Evolutionary conservation across 2,797 vertebrate species (phyloP), one percentile per base, ranked within the genome.

Genomic region (Macroramphosus scolopax): DNA sequence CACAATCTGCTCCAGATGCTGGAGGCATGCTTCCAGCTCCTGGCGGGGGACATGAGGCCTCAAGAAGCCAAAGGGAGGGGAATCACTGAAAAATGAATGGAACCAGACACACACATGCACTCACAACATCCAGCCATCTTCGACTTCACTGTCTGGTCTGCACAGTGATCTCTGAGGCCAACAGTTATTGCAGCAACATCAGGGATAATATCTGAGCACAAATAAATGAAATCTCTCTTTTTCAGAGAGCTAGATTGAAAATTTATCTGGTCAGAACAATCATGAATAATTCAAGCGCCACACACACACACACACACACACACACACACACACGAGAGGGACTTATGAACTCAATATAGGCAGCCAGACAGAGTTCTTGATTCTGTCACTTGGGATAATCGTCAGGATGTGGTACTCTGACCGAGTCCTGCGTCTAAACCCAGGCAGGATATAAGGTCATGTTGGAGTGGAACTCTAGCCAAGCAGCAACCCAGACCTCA

Each of bases 361-460:
- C 76, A 72, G 75, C 68, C 75, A 78, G 78, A 78, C 75, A 75
- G 80, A 80, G 73, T 84, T 84, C 77, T 78, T 80, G 77, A 78
- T 78, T 84, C 82, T 83, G 82, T 82, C 81, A 83, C 81, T 78
- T 52, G 80, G 82, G 82, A 84, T 84, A 79, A 83, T 85, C 65
- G 57, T 83, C 82, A 83, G 86, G 83, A 84, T 83, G 83, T 75
- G 82, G 77, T 66, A 37, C 73, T 79, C 71, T 58, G 82, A 79
- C 82, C 72, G 25, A 82, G 69, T 70, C 75, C 61, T 33, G 48
- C 56, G 58, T 84, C 79, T 81, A 75, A 84, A 77, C 75, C 76
- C 68, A 61, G 77, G 66, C 83, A 83, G 83, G 82, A 87, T 85
- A 81, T 85, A 83, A 83, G 85, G 82, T 85, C 85, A 80, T 84